Evolutionary conservation across 2,797 vertebrate species (phyloP), one percentile per base, ranked within the genome.

Genomic region (Pagetopsis macropterus): DNA sequence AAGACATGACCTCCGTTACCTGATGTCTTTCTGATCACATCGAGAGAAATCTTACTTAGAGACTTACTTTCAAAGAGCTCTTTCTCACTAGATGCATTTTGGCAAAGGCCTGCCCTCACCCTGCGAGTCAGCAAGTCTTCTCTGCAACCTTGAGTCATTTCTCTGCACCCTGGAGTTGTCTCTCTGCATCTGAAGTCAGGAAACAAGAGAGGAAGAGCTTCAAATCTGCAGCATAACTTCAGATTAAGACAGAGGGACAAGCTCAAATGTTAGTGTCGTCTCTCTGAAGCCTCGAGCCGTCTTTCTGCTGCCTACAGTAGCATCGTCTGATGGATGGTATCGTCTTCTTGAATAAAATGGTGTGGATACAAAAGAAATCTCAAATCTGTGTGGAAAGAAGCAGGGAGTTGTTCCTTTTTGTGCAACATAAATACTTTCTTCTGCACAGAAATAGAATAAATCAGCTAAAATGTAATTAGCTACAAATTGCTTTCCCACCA

Each of bases 291-390:
- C 27, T 27, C 27, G 27, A 27, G 27, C 27, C 27, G 27, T 27
- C 27, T 27, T 37, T 37, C 33, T 9, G 33, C 33, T 7, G 33
- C 33, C 33, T 37, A n/a, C n/a, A n/a, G n/a, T n/a, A 9, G 33
- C 6, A 9, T 9, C 8, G 6, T 37, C 33, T 9, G 33, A 37
- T 37, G 33, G 33, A 37, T 37, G 33, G 8, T 37, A 37, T 37
- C 33, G 8, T 37, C 33, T 37, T 37, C 33, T 7, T 37, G 33
- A 37, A 37, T 37, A 37, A 23, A 51, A 74, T 68, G 41, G 46
- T 65, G 71, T 93, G 94, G 76, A 95, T 90, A 43, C 94, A 64
- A 64, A 95, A 91, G 9, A 73, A 94, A 91, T 64, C 91, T 93
- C 0, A 85, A 83, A 59, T 94, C 94, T 69, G 40, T 69, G 44